Base-by-base conservation (phyloP, 2,113 vertebrate species). In the Nansenia antarctica region DNA sequence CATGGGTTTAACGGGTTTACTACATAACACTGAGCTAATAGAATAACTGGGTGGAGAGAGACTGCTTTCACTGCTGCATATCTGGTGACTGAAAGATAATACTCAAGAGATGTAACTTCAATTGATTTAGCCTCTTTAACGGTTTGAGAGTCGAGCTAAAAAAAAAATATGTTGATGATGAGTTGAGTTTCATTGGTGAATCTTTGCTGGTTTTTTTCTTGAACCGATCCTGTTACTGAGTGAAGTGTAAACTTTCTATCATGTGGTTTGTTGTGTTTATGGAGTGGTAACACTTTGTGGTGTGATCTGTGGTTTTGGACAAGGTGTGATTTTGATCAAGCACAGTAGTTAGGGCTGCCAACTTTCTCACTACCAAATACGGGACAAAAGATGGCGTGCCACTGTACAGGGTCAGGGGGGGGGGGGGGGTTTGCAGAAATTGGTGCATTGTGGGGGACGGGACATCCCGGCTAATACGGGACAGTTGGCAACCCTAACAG, bases 221-320 rank as follows among this genome's bases (percentile, higher is more conserved):
- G 27, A 30, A 30, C 15, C 22, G 3, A 42, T 69, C 1, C n/a
- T 45, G 8, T 63, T 55, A 63, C 45, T 27, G 32, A 37, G 47
- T 39, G 32, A 59, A 57, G 60, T 29, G 49, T 63, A n/a, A n/a
- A n/a, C n/a, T n/a, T n/a, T 49, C 20, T 20, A 49, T 49, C n/a
- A 27, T 55, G 3, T 20, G 6, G 53, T 26, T 55, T 55, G 26
- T 54, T 27, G 47, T 24, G 15, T 24, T 55, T 24, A 14, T 55
- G 9, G 26, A 1, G 9, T 27, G 24, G 24, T 55, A 49, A 49
- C 45, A 49, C 45, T 22, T 42, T 5, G 39, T 42, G 12, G 14
- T 42, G 14, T 42, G 39, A 42, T 5, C 18, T 49, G 45, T 27
- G 26, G 47, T 9, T 26, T 54, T 26, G 52, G 52, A 27, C 52